phyloP scores from a whole-genome alignment of 2,113 vertebrate genomes.

The mouse (Mus musculus) region DNA sequence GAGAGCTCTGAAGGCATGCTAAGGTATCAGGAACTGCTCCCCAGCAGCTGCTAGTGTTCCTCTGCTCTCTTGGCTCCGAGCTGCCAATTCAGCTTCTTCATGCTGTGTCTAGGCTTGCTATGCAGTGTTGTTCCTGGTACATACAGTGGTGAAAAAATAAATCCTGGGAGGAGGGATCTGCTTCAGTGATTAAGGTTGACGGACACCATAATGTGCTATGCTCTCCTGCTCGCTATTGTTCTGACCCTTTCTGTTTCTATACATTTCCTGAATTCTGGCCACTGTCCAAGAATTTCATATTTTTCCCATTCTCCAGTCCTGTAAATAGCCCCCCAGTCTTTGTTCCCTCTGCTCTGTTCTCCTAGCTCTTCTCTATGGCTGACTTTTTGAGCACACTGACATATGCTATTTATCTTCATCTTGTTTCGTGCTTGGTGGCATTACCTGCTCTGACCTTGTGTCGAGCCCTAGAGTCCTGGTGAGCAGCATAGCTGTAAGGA shows the following conservation, averaged over 20 bases:
- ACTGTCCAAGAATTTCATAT: conserved; percentile 1
- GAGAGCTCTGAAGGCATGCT: neutral
- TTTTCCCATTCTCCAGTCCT: neutral
- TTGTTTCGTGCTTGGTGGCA: neutral
- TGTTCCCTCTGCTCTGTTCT: neutral
- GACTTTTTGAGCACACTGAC: neutral
- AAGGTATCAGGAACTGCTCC: conserved; percentile 33
- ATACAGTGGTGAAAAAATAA: neutral
- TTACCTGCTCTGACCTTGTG: neutral
- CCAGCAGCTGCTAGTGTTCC: neutral
- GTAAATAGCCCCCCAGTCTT: neutral
- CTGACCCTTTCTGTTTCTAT: conserved; percentile 31
- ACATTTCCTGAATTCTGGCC: neutral
- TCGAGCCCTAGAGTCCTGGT: neutral
- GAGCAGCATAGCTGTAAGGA: neutral
- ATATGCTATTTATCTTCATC: neutral
- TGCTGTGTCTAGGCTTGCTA: conserved; percentile 1
- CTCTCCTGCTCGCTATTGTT: conserved; percentile 1
- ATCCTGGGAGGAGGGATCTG: neutral
- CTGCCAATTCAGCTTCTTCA: conserved; percentile 16
- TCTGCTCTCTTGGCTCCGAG: neutral
- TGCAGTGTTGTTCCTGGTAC: neutral
- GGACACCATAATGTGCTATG: neutral
- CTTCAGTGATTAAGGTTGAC: conserved; percentile 17
- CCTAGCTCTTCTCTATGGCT: neutral